Conservation (phyloP, 2,888 invertebrate genomes). For the Crocallis elinguaria region DNA sequence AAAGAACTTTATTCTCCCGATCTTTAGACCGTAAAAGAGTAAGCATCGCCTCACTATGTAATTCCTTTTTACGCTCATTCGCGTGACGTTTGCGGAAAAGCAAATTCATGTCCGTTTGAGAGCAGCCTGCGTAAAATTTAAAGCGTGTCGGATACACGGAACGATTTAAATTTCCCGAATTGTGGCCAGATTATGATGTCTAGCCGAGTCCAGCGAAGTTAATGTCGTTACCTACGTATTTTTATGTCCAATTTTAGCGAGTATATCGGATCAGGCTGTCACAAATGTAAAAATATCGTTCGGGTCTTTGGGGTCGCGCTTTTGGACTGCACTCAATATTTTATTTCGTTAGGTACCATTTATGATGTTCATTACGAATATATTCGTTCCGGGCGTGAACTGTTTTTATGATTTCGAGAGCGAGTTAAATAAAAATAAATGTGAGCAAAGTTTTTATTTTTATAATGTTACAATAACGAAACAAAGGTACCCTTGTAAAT, state of each 20-base stretch:
- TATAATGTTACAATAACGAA: background rate
- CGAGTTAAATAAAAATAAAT: no score
- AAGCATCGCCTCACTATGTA: constrained; percentile 72
- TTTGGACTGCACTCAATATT: background rate
- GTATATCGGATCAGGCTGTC: background rate
- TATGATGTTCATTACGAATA: no score
- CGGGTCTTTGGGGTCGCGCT: background rate
- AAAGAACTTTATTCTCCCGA: constrained; percentile 73
- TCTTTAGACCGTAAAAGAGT: constrained; percentile 68
- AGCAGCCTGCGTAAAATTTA: constrained; percentile 50
- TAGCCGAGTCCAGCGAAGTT: background rate
- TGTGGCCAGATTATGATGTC: constrained; percentile 35
- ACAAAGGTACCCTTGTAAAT: background rate
- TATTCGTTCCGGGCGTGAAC: no score
- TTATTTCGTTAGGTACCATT: background rate
- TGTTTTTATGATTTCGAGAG: no score
- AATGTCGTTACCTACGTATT: background rate
- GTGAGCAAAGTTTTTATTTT: no score
- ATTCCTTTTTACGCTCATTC: constrained; percentile 64
- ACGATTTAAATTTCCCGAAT: constrained; percentile 40
- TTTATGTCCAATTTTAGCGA: background rate
- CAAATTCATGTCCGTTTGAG: constrained; percentile 42
- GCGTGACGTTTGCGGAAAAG: constrained; percentile 56
- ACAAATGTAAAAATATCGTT: background rate
- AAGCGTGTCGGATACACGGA: constrained; percentile 54